Base-by-base conservation (phyloP, 2,888 invertebrate species). In the Blera fallax region DNA sequence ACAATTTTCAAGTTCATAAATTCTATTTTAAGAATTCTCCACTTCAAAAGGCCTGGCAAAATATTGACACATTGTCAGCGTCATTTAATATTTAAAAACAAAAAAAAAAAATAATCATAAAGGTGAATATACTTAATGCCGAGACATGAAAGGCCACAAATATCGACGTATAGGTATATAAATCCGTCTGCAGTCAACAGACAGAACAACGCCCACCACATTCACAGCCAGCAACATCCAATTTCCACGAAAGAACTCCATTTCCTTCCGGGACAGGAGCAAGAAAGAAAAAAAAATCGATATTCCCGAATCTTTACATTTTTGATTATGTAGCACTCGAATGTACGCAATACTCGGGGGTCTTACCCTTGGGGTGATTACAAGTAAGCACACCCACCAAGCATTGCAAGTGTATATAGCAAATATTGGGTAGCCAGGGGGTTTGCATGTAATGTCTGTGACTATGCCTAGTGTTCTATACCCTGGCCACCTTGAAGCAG, bases 131-230 rank as follows among this genome's bases (percentile, higher is more conserved):
- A 32, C 50, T 16, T 24, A 24, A 37, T 37, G 65, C 10, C 50
- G 52, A 50, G 65, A 67, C 65, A 52, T 37, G 37, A 52, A 67
- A 67, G 50, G 16, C 65, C 37, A 58, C 37, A 21, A 21, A 43
- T 45, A 2, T 43, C 29, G 21, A 45, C 16, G 62, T 43, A n/a
- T n/a, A 16, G 50, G 27, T 50, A 50, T 50, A 50, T 62, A 45
- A 62, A 27, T 27, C 69, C 24, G 69, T 69, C 56, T 69, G 69
- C 11, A 69, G 54, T 32, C 69, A 43, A 29, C 54, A 69, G 69
- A 69, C 69, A 32, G 43, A 69, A 29, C 69, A 45, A 69, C 69
- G 43, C 69, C 69, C 69, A 69, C 54, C 16, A 43, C 56, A 29
- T 52, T 37, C 40, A 37, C 54, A 32, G 32, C 7, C 16, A 54